Evolutionary conservation across 2,888 invertebrate genomes (phyloP).

Genomic region (Trachelus troglodyta): DNA sequence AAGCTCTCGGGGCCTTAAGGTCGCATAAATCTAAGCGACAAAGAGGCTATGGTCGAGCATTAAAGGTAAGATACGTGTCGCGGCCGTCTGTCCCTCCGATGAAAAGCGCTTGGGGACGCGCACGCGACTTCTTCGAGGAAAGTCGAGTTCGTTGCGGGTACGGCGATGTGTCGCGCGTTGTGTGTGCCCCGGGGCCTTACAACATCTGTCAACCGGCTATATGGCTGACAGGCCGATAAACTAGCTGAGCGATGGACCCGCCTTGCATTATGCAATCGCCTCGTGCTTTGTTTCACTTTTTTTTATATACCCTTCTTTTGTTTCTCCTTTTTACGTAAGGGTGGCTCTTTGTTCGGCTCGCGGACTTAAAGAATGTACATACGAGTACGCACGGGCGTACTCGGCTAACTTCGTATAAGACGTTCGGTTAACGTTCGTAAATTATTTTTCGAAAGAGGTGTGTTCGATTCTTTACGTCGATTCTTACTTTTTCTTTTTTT

Average conservation of each 20-base stretch:
- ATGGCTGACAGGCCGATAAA: slow-evolving; percentile 45
- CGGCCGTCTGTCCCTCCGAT: neutral
- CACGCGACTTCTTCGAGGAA: slow-evolving; percentile 5
- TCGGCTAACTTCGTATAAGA: neutral
- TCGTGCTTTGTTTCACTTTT: slow-evolving; percentile 10
- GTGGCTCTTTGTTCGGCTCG: neutral
- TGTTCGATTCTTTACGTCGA: neutral
- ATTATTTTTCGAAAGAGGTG: neutral
- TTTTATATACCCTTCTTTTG: neutral
- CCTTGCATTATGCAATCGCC: slow-evolving; percentile 45
- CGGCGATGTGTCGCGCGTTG: slow-evolving; percentile 19
- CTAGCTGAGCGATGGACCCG: slow-evolving; percentile 41
- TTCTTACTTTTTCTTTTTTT: neutral
- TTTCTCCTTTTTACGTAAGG: neutral
- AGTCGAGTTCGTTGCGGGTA: slow-evolving; percentile 18
- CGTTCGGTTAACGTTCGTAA: neutral
- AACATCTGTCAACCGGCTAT: slow-evolving; percentile 45
- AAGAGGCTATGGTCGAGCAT: slow-evolving; percentile 37
- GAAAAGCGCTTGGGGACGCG: slow-evolving; percentile 7
- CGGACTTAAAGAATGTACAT: neutral
- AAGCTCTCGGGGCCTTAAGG: slow-evolving; percentile 25
- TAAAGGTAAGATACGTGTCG: slow-evolving; percentile 22
- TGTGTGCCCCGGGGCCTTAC: slow-evolving; percentile 11
- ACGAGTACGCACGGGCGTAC: neutral
- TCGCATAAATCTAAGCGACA: slow-evolving; percentile 45